Conservation (phyloP, 2,797 vertebrate genomes). For the Danio albolineatus region DNA sequence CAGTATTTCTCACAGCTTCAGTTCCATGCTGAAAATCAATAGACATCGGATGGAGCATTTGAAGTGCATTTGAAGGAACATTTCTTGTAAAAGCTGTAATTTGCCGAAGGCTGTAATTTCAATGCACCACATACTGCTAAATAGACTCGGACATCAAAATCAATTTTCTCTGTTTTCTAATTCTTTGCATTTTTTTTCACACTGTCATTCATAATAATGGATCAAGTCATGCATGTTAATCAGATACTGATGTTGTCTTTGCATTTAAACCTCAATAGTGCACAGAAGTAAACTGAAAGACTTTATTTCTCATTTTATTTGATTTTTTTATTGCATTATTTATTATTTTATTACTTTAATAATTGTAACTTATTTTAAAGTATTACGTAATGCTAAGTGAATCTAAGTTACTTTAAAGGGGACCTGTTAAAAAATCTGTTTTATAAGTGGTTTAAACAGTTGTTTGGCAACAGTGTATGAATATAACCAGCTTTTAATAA, state of each 20-base stretch:
- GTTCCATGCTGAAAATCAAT: not conserved
- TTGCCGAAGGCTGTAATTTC: not conserved
- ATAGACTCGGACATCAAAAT: not conserved
- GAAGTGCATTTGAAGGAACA: not conserved
- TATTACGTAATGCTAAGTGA: too few relatives aligned
- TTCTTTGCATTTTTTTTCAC: not conserved
- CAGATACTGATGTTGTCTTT: not conserved
- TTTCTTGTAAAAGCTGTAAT: not conserved
- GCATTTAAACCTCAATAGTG: not conserved
- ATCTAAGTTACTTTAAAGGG: too few relatives aligned
- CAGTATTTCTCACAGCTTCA: not conserved
- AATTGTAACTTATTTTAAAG: too few relatives aligned
- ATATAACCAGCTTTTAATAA: too few relatives aligned
- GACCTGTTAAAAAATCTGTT: too few relatives aligned
- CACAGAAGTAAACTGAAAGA: too few relatives aligned
- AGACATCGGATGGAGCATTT: not conserved
- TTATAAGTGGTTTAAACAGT: too few relatives aligned
- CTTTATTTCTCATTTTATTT: too few relatives aligned
- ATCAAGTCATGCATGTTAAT: not conserved
- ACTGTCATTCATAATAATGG: not conserved
- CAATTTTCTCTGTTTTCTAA: not conserved
- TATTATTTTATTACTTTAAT: too few relatives aligned
- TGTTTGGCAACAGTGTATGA: too few relatives aligned
- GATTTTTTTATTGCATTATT: too few relatives aligned
- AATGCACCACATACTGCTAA: not conserved